Conservation (phyloP, 2,888 invertebrate species). For the Pachydiplax longipennis region DNA sequence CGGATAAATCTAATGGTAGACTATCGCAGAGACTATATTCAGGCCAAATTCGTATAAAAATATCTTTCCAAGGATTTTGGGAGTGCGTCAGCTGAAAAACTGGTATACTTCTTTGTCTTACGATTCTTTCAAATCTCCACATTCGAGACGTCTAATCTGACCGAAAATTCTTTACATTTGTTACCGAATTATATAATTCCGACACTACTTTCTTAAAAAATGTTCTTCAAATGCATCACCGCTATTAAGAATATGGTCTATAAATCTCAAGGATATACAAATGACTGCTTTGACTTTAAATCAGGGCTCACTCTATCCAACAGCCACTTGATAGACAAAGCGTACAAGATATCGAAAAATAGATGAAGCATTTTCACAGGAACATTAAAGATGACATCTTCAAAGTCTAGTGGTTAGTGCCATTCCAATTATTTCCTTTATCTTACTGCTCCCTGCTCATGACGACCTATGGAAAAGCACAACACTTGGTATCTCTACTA, state of each 20-base stretch:
- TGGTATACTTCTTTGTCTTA: conserved; percentile 40
- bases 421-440: conserved; percentile 22
- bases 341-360: conserved; percentile 44
- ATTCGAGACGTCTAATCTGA: conserved; percentile 24
- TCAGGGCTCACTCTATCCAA: conserved; percentile 44
- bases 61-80: conserved; percentile 42
- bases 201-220: conserved; percentile 45
- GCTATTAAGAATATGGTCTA: conserved; percentile 43
- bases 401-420: conserved; percentile 43
- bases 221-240: conserved; percentile 44
- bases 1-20: conserved; percentile 43
- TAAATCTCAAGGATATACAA: conserved; percentile 44
- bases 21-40: conserved; percentile 43
- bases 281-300: conserved; percentile 42
- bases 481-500: conserved; percentile 23
- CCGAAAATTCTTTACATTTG: conserved; percentile 42
- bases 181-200: conserved; percentile 43
- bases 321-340: conserved; percentile 44
- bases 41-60: conserved; percentile 44
- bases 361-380: conserved; percentile 44
- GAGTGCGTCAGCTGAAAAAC: conserved; percentile 40
- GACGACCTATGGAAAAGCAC: conserved; percentile 39
- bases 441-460: not conserved
- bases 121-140: conserved; percentile 23
- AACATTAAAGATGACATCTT: conserved; percentile 45